Conservation (phyloP, 1,140 invertebrate genomes). For the Ooceraea biroi region DNA sequence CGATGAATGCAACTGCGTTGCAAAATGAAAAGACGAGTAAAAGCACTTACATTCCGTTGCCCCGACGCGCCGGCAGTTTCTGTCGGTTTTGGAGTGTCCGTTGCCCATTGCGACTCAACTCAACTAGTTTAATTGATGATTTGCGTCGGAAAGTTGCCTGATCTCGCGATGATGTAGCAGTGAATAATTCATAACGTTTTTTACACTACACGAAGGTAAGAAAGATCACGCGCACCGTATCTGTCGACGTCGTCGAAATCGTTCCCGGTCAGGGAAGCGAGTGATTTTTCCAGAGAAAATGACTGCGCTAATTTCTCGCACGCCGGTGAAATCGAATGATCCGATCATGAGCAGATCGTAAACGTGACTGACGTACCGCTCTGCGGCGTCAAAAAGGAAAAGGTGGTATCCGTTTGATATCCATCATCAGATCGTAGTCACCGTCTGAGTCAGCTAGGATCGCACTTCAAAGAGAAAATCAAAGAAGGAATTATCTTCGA, state of each 20-base stretch:
- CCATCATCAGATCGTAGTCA: slow-evolving; percentile 18
- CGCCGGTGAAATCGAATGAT: slow-evolving; percentile 54
- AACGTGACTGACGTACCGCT: slow-evolving; percentile 59
- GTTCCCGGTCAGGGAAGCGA: neutral
- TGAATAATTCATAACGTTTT: neutral
- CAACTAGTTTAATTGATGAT: neutral
- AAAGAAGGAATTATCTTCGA: neutral
- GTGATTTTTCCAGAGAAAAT: neutral
- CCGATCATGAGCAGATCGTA: slow-evolving; percentile 60
- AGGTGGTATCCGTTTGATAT: slow-evolving; percentile 4
- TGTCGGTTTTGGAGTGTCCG: slow-evolving; percentile 48
- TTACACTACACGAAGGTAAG: neutral
- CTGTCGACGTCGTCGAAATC: neutral
- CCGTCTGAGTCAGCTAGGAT: slow-evolving; percentile 37
- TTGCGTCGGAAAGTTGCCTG: neutral
- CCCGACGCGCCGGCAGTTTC: neutral
- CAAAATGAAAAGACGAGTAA: neutral
- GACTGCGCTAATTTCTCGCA: neutral
- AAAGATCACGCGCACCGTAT: neutral
- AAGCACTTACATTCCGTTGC: slow-evolving; percentile 59
- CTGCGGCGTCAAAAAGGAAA: slow-evolving; percentile 10
- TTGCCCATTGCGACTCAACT: slow-evolving; percentile 58
- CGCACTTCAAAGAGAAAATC: slow-evolving; percentile 1
- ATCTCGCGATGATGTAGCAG: slow-evolving; percentile 6
- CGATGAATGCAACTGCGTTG: neutral